These are phyloP conservation scores for Etheostoma nigrum DNA, from an alignment of 2,797 vertebrate species.

Conservation along the genomic window DNA sequence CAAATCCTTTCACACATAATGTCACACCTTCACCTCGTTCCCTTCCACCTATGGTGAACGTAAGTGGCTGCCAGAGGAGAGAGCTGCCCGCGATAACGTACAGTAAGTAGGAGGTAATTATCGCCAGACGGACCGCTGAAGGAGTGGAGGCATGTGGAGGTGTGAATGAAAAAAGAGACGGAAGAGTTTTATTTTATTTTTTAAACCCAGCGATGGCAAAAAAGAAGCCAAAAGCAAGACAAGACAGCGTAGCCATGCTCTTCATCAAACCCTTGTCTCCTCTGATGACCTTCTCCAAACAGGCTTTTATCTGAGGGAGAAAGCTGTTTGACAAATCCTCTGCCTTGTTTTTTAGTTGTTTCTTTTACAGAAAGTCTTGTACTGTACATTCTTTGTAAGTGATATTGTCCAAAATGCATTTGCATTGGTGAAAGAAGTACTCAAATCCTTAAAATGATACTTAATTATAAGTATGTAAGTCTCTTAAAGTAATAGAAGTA, in stretches of 20 bases:
- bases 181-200: slow-evolving; percentile 74
- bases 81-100: slow-evolving; percentile 31
- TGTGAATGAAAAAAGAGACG: slow-evolving; percentile 46
- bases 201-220: slow-evolving; percentile 78
- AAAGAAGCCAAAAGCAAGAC: slow-evolving; percentile 50
- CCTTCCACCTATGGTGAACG: slow-evolving; percentile 31
- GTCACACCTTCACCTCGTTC: slow-evolving; percentile 43
- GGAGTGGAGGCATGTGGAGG: slow-evolving; percentile 38
- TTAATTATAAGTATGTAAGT: no score
- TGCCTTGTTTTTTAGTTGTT: background rate
- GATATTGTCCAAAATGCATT: slow-evolving; percentile 4
- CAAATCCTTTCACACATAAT: slow-evolving; percentile 44
- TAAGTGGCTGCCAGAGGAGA: slow-evolving; percentile 55
- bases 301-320: slow-evolving; percentile 44
- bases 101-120: slow-evolving; percentile 64
- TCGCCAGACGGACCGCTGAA: slow-evolving; percentile 46
- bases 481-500: no score
- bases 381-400: background rate
- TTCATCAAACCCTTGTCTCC: slow-evolving; percentile 74
- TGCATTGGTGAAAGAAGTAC: background rate
- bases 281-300: slow-evolving; percentile 59
- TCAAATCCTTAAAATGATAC: no score
- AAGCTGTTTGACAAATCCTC: slow-evolving; percentile 44
- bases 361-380: background rate
- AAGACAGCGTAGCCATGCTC: slow-evolving; percentile 50